A percentile compares a stretch with the other conserved stretches of the same genome.
These are phyloP conservation scores for Anguilla obscura DNA, from an alignment of 2,797 vertebrate genomes.

Conservation along the genomic window DNA sequence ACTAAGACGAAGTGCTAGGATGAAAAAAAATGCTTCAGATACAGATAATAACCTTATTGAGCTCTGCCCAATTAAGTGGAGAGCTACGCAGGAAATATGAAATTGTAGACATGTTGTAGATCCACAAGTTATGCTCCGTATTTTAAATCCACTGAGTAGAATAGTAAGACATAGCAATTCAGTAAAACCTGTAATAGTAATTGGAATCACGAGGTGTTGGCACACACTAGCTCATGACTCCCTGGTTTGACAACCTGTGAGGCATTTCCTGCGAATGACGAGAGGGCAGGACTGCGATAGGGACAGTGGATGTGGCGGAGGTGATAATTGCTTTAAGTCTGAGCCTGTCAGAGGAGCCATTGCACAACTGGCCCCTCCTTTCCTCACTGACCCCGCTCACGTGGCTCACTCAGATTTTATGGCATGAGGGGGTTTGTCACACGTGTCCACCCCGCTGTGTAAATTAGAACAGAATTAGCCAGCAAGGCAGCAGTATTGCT, in stretches of 20 bases:
- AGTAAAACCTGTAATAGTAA: neutral
- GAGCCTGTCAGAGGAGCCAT: neutral
- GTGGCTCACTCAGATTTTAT: neutral
- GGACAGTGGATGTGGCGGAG: neutral
- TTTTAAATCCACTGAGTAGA: neutral
- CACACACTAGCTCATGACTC: neutral
- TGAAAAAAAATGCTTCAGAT: neutral
- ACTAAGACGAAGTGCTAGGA: neutral
- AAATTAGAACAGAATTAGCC: neutral
- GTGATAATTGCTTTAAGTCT: conserved; percentile 8
- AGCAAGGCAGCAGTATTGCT: neutral
- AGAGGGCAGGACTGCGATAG: neutral
- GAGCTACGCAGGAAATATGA: neutral
- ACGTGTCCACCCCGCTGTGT: neutral
- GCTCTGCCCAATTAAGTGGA: neutral
- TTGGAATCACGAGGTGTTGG: neutral
- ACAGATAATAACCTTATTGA: neutral
- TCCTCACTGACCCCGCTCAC: neutral
- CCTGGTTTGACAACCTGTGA: neutral
- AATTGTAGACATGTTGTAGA: neutral
- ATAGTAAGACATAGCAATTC: neutral
- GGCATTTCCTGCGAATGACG: neutral
- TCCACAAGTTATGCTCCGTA: neutral
- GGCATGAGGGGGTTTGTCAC: neutral
- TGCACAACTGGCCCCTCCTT: neutral